Evolutionary conservation across 2,797 vertebrate genomes (phyloP), one percentile per base, ranked within the genome.

Genomic region (Cygnus olor): DNA sequence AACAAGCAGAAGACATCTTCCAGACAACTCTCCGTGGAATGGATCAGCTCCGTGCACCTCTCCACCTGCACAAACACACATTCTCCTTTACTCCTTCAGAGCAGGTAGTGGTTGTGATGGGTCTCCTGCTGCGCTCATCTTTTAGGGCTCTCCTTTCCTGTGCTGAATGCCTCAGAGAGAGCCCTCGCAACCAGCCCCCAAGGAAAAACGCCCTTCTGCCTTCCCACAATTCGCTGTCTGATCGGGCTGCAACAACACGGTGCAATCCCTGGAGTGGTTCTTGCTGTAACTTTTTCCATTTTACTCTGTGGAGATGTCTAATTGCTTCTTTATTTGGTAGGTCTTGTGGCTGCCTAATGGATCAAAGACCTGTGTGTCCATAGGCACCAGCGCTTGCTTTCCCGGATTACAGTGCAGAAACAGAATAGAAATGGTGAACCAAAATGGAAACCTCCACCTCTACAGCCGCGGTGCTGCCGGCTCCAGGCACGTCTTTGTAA

Each of bases 11-110:
- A 60, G 42, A 40, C 32, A 3, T 40, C 28, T 54, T 65, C 65
- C 27, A 28, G 7, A 5, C 28, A 36, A 5, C 30, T 40, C 14
- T 45, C 27, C 1, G 0, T 47, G 80, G 69, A 60, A 21, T 10
- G 44, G 64, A 17, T 60, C 45, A 1, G 44, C n/a, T 65, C 66
- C 32, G 6, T 5, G 0, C 5, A 34, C 54, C n/a, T 60, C 71
- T 36, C 44, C 36, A 11, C 34, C 49, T 6, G 30, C 19, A 57
- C 68, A 38, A 79, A 4, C 0, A 1, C 15, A 5, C 1, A 0
- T 40, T 17, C n/a, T 87, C 27, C 45, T 38, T 40, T 66, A 47
- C 38, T 47, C 32, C 51, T 54, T 11, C 71, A 18, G 13, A 36
- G 19, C 5, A 40, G 22, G 63, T 5, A 13, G 22, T 2, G 14